phyloP scores from a whole-genome alignment of 2,888 invertebrate species.

The Linnaemya tessellans region DNA sequence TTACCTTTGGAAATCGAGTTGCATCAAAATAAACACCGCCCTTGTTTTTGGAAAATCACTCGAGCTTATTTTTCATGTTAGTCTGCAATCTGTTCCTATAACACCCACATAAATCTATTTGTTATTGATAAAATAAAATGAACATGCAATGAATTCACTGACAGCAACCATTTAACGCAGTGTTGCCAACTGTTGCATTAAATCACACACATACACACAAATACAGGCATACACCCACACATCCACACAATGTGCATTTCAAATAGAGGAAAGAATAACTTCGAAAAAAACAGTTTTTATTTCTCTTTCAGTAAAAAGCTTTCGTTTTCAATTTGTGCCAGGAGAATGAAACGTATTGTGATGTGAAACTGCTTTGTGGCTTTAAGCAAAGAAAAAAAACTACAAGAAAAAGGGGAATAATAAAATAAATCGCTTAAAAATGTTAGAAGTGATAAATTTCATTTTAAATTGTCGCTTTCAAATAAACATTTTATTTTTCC shows the following conservation, averaged over 20 bases:
- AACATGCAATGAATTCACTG: slow-evolving; percentile 53
- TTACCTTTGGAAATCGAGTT: slow-evolving; percentile 25
- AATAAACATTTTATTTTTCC: background rate
- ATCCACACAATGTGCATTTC: background rate
- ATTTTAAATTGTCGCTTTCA: slow-evolving; percentile 6
- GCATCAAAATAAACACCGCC: slow-evolving; percentile 42
- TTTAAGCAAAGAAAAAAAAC: background rate
- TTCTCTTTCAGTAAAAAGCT: slow-evolving; percentile 17
- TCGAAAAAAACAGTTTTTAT: background rate
- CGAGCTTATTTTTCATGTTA: slow-evolving; percentile 17
- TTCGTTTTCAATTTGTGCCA: slow-evolving; percentile 47
- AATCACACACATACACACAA: background rate
- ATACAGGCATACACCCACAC: background rate
- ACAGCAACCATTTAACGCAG: slow-evolving; percentile 41
- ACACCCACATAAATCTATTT: slow-evolving; percentile 51
- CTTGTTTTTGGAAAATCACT: slow-evolving; percentile 43
- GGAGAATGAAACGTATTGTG: slow-evolving; percentile 1
- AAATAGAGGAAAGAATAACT: background rate
- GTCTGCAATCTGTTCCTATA: background rate
- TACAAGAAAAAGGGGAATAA: slow-evolving; percentile 20
- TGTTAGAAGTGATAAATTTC: slow-evolving; percentile 5
- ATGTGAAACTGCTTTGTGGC: background rate
- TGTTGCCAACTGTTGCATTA: slow-evolving; percentile 67
- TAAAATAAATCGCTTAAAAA: slow-evolving; percentile 47
- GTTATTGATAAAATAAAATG: slow-evolving; percentile 27